These are phyloP conservation scores for Sebastes schlegelii DNA, from an alignment of 2,113 vertebrate species.

Conservation along the genomic window DNA sequence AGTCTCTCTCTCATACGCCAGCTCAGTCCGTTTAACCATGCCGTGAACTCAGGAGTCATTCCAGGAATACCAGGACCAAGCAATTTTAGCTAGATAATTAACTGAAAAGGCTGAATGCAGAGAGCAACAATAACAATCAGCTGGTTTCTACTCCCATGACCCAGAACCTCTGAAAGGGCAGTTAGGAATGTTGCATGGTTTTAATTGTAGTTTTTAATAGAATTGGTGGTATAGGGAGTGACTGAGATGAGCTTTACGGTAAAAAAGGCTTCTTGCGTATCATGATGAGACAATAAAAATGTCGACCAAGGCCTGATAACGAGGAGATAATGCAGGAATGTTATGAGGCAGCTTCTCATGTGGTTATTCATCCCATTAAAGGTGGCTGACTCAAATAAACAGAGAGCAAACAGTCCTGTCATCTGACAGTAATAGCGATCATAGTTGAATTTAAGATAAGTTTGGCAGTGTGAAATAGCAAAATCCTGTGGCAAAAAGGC, in stretches of 20 bases:
- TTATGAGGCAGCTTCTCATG: conserved; percentile 26
- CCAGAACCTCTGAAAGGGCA: background rate
- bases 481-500: background rate
- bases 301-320: background rate
- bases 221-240: background rate
- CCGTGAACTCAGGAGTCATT: conserved; percentile 48
- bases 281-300: conserved; percentile 6
- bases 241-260: background rate
- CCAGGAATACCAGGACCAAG: conserved; percentile 61
- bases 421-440: background rate
- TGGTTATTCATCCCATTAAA: conserved; percentile 23
- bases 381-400: conserved; percentile 31
- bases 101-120: conserved; percentile 33
- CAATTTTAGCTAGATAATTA: conserved; percentile 34
- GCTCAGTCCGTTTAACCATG: conserved; percentile 43
- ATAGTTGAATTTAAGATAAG: background rate
- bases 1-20: conserved; percentile 25
- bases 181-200: background rate
- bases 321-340: conserved; percentile 35
- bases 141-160: conserved; percentile 26
- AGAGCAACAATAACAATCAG: conserved; percentile 35
- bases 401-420: background rate
- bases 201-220: background rate
- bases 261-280: background rate
- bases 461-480: conserved; percentile 2